Base-by-base conservation (phyloP, 2,888 invertebrate genomes). In the Heliconius charithonia region DNA sequence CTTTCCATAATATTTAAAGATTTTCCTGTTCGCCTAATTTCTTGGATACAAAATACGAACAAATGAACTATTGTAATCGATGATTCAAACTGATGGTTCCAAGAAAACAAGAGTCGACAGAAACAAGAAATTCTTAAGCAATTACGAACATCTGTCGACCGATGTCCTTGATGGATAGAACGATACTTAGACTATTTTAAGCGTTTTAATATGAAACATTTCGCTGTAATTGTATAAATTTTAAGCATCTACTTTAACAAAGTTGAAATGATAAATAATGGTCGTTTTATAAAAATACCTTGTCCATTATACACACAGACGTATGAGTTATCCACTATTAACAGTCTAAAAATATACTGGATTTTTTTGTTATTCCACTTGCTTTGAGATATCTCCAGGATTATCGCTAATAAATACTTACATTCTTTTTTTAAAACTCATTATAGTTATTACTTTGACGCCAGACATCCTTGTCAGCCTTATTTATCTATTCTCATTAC, bases 71-170 rank as follows among this genome's bases (percentile, higher is more conserved):
- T 80, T 74, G 81, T 78, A 78, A 81, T 76, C 77, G 78, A 77
- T 80, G 81, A 80, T 77, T 81, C 80, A 80, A 79, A 69, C 72
- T 62, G 73, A 73, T 75, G 77, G 27, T 77, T 81, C 80, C 65
- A 71, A 77, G 80, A 81, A 81, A 80, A 81, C 77, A 75, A 19
- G 69, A 74, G 66, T 76, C 75, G 77, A 66, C 78, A 76, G 79
- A 74, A 72, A 77, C 77, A 78, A 79, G 79, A 80, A 80, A 81
- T 77, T 65, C 81, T 80, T 75, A 79, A 80, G 75, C 80, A 81
- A 81, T 81, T 81, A 81, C 69, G 70, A 80, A 72, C 81, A 81
- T 80, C 81, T 81, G 80, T 79, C 70, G 77, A 77, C 78, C 62
- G 72, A 59, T 80, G 81, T 72, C 81, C 81, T 81, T 81, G 81